phyloP scores from a whole-genome alignment of 2,797 vertebrate species.

The Ptychadena robeensis region DNA sequence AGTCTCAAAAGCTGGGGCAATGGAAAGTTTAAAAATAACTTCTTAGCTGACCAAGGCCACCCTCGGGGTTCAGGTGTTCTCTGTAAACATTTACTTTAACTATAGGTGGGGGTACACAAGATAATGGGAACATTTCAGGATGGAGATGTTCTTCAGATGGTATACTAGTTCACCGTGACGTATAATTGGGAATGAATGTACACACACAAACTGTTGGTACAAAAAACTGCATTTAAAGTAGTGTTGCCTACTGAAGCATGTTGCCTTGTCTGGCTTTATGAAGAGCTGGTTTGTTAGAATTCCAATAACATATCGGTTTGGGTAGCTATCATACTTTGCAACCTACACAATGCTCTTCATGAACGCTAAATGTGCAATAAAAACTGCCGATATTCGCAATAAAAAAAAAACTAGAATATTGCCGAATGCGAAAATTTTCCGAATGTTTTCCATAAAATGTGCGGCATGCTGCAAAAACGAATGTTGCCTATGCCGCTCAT shows the following conservation, averaged over 20 bases:
- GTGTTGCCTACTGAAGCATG: conserved; percentile 26
- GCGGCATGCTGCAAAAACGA: no score
- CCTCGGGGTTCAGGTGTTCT: conserved; percentile 18
- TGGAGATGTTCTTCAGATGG: background rate
- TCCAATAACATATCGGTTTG: conserved; percentile 27
- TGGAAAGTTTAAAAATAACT: conserved; percentile 13
- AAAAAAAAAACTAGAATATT: no score
- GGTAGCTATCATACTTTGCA: background rate
- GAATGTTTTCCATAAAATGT: no score
- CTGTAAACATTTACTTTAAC: background rate
- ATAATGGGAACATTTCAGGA: background rate
- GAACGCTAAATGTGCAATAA: background rate
- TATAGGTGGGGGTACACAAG: background rate
- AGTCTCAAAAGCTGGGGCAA: conserved; percentile 69
- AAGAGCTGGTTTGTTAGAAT: conserved; percentile 9
- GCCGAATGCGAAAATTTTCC: no score
- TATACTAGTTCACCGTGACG: background rate
- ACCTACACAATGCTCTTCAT: background rate
- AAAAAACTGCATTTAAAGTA: conserved; percentile 15
- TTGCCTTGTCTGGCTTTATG: conserved; percentile 12
- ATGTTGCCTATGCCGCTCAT: no score
- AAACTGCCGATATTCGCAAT: no score
- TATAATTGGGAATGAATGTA: conserved; percentile 33
- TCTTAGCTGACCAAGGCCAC: conserved; percentile 19
- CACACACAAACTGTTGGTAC: background rate